Percentiles rank a stretch among this genome's conserved stretches.
Evolutionary conservation across 2,888 invertebrate species (phyloP).

Genomic region (Tortrix viridana): DNA sequence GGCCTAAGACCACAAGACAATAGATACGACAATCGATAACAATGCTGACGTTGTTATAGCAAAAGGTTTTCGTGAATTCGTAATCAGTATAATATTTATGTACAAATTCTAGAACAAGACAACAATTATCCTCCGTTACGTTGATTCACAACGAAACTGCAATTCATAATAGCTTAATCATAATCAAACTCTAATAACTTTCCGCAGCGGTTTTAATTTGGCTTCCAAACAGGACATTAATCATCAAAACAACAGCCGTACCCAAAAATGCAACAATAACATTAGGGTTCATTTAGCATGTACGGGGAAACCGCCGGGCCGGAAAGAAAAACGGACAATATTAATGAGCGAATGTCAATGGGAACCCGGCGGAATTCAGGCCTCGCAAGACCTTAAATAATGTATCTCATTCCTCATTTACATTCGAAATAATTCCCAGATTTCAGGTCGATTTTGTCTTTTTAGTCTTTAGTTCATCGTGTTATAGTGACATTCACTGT

Average conservation of each 20-base stretch:
- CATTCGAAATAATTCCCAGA: background rate
- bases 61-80: no score
- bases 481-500: no score
- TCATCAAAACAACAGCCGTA: slow-evolving; percentile 29
- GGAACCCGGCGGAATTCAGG: slow-evolving; percentile 11
- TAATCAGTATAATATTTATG: no score
- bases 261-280: slow-evolving; percentile 36
- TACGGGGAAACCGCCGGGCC: slow-evolving; percentile 19
- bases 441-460: background rate
- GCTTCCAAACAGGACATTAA: slow-evolving; percentile 35
- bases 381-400: slow-evolving; percentile 19
- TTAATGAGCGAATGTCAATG: slow-evolving; percentile 36
- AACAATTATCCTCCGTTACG: slow-evolving; percentile 14
- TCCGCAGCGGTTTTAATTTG: slow-evolving; percentile 26
- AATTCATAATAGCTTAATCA: slow-evolving; percentile 32
- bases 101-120: background rate
- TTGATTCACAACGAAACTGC: slow-evolving; percentile 8
- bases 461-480: no score
- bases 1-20: no score
- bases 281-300: slow-evolving; percentile 31
- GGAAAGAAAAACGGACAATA: slow-evolving; percentile 26
- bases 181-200: slow-evolving; percentile 29
- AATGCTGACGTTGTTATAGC: no score
- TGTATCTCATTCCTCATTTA: slow-evolving; percentile 15
- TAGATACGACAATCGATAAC: no score